Evolutionary conservation across 2,113 vertebrate genomes (phyloP).

Genomic region (Pheucticus melanocephalus): DNA sequence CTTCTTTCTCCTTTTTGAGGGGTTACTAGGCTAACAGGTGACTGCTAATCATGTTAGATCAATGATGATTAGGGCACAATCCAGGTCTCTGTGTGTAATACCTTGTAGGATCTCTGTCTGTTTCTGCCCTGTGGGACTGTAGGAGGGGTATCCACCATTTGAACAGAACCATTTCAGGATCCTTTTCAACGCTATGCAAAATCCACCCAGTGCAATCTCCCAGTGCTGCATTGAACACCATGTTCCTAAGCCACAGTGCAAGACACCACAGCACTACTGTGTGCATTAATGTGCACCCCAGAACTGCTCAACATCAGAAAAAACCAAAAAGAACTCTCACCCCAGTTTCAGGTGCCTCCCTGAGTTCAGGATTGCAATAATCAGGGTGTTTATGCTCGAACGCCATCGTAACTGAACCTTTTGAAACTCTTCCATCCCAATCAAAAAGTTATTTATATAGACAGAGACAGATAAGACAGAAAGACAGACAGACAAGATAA

Average conservation of each 20-base stretch:
- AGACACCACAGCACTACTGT: conserved; percentile 12
- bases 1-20: background rate
- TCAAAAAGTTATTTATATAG: conserved; percentile 76
- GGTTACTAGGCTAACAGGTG: background rate
- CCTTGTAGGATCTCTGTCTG: background rate
- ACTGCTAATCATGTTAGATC: background rate
- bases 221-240: background rate
- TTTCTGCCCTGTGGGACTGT: background rate
- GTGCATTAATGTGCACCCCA: background rate
- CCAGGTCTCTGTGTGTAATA: background rate
- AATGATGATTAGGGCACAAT: background rate
- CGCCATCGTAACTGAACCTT: conserved; percentile 52
- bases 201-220: background rate
- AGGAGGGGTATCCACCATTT: background rate
- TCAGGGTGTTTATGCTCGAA: conserved; percentile 54
- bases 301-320: conserved; percentile 29
- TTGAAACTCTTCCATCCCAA: conserved; percentile 68
- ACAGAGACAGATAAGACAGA: conserved; percentile 78
- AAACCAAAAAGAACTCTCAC: conserved; percentile 68
- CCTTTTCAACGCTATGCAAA: background rate
- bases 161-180: background rate
- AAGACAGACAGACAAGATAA: conserved; percentile 72
- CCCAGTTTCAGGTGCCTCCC: conserved; percentile 54
- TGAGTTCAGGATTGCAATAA: conserved; percentile 59
- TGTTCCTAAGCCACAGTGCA: background rate